phyloP scores from a whole-genome alignment of 2,888 invertebrate genomes.

The Caenorhabditis doughertyi region DNA sequence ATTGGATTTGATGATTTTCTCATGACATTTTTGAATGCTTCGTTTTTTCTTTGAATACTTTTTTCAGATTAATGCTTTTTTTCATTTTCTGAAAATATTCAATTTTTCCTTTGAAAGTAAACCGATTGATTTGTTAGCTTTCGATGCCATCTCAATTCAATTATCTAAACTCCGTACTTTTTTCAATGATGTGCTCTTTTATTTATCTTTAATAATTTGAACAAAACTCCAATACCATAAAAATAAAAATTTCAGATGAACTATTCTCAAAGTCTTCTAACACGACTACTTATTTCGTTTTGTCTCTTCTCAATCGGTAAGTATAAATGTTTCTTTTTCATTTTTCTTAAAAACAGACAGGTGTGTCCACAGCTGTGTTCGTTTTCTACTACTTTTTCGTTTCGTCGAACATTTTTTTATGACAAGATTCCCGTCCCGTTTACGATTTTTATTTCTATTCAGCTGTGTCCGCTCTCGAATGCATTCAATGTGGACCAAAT shows the following conservation, averaged over 20 bases:
- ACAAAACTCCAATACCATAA: too few species aligned
- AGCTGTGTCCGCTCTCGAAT: slow-evolving; percentile 66
- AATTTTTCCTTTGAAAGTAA: too few species aligned
- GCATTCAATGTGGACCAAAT: slow-evolving; percentile 78
- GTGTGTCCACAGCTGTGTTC: slow-evolving; percentile 37
- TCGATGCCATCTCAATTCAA: too few species aligned
- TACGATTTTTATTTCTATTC: slow-evolving; percentile 51
- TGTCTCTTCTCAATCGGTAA: slow-evolving; percentile 27
- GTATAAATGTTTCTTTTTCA: slow-evolving; percentile 10
- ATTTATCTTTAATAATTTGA: too few species aligned
- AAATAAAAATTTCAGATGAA: slow-evolving; percentile 40
- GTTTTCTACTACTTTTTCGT: slow-evolving; percentile 17
- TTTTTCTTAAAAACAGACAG: background rate
- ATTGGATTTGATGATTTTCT: too few species aligned
- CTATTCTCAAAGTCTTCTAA: slow-evolving; percentile 10
- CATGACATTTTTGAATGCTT: background rate
- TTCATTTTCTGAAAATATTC: too few species aligned
- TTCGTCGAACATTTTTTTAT: slow-evolving; percentile 6
- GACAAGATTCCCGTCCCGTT: slow-evolving; percentile 35
- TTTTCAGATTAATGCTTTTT: background rate
- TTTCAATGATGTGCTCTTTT: too few species aligned
- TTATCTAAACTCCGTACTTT: too few species aligned
- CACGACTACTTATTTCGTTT: slow-evolving; percentile 25
- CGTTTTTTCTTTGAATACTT: background rate
- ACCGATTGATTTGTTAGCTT: too few species aligned